Base-by-base conservation (phyloP, 92 coral and sea anemone species). In the Parazoanthus swiftii region DNA sequence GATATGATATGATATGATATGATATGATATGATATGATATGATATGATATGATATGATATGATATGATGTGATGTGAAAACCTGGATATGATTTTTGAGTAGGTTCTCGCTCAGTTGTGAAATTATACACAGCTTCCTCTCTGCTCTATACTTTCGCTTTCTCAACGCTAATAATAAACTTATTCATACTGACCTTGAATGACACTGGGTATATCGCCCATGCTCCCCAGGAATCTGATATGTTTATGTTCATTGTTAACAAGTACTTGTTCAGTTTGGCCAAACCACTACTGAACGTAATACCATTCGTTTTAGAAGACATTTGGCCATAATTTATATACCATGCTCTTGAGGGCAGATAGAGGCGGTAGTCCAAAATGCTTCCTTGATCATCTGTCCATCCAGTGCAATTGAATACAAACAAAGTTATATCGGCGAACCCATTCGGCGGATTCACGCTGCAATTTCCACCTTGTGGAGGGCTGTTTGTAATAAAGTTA, bases 211-310 rank as follows among this genome's bases (percentile, higher is more conserved):
- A 82, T 18, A 38, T 46, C 38, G 86, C 39, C 37, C 15, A 43
- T 14, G 86, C 86, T 20, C 86, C 86, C 54, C 56, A 82, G 8
- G 76, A 38, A 71, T 82, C 86, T 6, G 86, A 39, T 44, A 82
- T 82, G 46, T 82, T 43, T 11, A 82, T 5, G 59, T 82, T 39
- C 76, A 82, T 43, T 67, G 44, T 82, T 38, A 82, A 82, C 23
- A 26, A 67, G 76, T 82, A 82, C 4, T 65, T 82, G 77, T 68
- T 67, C 7, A 23, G 38, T 46, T 38, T 43, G 21, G 76, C 59
- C 37, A 67, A 29, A 29, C 37, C 37, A 10, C 39, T 71, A 44
- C 76, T 67, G 26, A 82, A 70, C 2, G 36, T 66, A 11, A 35
- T 56, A 59, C 86, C 54, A 42, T n/a, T 67, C 25, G 74, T 63